Conservation (phyloP, 2,113 vertebrate species). For the Phoxinus phoxinus region DNA sequence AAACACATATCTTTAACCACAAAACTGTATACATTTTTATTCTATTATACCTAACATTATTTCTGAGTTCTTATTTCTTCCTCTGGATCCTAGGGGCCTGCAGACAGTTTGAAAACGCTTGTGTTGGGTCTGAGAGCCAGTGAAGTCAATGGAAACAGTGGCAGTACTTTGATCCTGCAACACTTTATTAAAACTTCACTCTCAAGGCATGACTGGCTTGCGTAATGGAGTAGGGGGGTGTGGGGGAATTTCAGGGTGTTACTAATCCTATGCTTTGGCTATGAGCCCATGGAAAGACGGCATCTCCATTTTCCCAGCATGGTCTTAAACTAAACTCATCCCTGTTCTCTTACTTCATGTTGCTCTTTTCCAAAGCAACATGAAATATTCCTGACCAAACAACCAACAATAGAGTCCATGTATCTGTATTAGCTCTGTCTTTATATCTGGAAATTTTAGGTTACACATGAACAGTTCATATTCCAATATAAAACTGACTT, state of each 20-base stretch:
- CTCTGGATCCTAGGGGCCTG: not conserved
- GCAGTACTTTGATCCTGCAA: slow-evolving; percentile 51
- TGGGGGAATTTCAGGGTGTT: slow-evolving; percentile 61
- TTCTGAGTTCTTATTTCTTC: not conserved
- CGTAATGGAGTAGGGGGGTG: slow-evolving; percentile 54
- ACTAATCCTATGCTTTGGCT: slow-evolving; percentile 67
- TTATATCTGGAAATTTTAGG: not conserved
- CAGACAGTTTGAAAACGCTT: not conserved
- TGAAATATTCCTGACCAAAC: not conserved
- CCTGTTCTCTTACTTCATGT: slow-evolving; percentile 62
- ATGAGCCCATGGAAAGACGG: slow-evolving; percentile 64
- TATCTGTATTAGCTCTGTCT: not conserved
- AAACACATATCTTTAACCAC: not conserved
- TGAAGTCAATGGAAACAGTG: slow-evolving; percentile 46
- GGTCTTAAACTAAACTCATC: slow-evolving; percentile 63
- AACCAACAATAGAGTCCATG: not conserved
- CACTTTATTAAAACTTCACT: slow-evolving; percentile 42
- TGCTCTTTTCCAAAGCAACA: not conserved
- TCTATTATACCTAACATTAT: not conserved
- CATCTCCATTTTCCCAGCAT: slow-evolving; percentile 59
- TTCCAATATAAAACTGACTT: not conserved
- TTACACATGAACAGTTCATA: not conserved
- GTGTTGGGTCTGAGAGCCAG: not conserved
- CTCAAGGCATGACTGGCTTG: slow-evolving; percentile 48
- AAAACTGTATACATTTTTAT: not conserved